phyloP scores from a whole-genome alignment of 2,888 invertebrate species.

The Yponomeuta sedellus region DNA sequence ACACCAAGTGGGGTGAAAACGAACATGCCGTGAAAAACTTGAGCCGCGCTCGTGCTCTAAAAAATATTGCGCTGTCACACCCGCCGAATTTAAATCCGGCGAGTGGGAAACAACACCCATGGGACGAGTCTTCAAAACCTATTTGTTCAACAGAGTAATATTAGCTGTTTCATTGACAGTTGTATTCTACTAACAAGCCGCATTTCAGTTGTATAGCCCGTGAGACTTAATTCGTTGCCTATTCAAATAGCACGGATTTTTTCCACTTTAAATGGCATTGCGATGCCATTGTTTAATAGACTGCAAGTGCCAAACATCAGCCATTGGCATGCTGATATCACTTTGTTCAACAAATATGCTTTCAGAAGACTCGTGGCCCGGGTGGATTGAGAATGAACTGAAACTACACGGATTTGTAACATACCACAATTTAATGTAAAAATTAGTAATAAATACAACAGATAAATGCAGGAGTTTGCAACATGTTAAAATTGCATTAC shows the following conservation, averaged over 20 bases:
- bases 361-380: slow-evolving; percentile 31
- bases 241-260: too few species aligned
- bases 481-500: slow-evolving; percentile 76
- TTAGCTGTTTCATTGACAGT: too few species aligned
- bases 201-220: too few species aligned
- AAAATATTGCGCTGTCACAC: slow-evolving; percentile 26
- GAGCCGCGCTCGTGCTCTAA: slow-evolving; percentile 50
- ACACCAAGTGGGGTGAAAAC: slow-evolving; percentile 37
- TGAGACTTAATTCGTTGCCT: too few species aligned
- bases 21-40: slow-evolving; percentile 89
- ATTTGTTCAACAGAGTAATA: slow-evolving; percentile 12
- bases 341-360: too few species aligned
- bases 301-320: too few species aligned
- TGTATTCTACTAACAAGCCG: too few species aligned
- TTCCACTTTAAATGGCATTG: too few species aligned
- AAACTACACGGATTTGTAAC: slow-evolving; percentile 77
- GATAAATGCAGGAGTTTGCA: slow-evolving; percentile 81
- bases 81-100: background rate
- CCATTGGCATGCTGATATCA: too few species aligned
- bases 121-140: background rate
- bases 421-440: slow-evolving; percentile 85
- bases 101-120: background rate
- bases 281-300: too few species aligned
- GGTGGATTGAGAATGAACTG: slow-evolving; percentile 37
- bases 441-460: slow-evolving; percentile 82